Percentiles rank a stretch among this genome's conserved stretches.
Evolutionary conservation across 2,113 vertebrate genomes (phyloP).

Genomic region (cattle (Bos taurus)): ARS-UCD2.0 NC_082638.1:4271001-4271500

Average conservation of each 20-base stretch:
- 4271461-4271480: no score
- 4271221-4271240: neutral
- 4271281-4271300: neutral
- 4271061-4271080: constrained; percentile 71
- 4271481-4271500: neutral
- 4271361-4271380: neutral
- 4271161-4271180: constrained; percentile 80
- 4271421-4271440: neutral
- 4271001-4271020: constrained; percentile 28
- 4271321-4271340: neutral
- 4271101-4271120: constrained; percentile 74
- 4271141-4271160: constrained; percentile 72
- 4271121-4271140: constrained; percentile 78
- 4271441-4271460: neutral
- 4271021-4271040: constrained; percentile 73
- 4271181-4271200: constrained; percentile 70
- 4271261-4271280: neutral
- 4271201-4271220: constrained; percentile 62
- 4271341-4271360: rapidly evolving
- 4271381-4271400: neutral
- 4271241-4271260: rapidly evolving
- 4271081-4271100: constrained; percentile 81
- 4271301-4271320: no score
- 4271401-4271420: neutral
- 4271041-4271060: constrained; percentile 62